Evolutionary conservation across 1,140 invertebrate genomes (phyloP), one percentile per base, ranked within the genome.

Genomic region (Penaeus chinensis): DNA sequence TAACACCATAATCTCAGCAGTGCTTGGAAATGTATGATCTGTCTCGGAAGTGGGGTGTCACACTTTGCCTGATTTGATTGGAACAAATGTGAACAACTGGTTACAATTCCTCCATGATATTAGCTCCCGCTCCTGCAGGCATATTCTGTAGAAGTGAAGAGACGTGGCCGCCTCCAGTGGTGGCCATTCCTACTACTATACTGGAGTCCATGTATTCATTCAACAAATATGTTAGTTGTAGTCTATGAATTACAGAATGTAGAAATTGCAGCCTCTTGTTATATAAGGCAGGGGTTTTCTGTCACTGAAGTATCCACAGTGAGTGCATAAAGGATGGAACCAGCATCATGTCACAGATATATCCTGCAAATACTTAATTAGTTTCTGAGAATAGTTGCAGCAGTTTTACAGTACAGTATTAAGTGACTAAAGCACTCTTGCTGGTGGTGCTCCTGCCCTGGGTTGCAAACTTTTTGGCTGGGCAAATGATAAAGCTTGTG

Each of bases 401-500:
- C 81, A 82, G 27, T 27, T 42, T 66, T 82, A 82, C 80, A 82
- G 60, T 63, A 82, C 80, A 82, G 80, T 82, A 82, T 82, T 82
- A 82, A 82, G 54, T 65, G 22, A 83, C 66, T 20, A 63, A 71
- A 82, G 78, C 63, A 65, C 63, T 71, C 19, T 27, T 61, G 60
- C 63, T 37, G 37, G 74, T 77, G 71, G 84, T 85, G 84, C 71
- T 78, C 76, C 37, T 78, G 61, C 71, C 84, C 60, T 77, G 83
- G 84, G 74, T 77, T 77, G 32, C 81, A 82, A 65, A 82, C 81
- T 78, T 85, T 54, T 63, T 65, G 77, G 69, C 54, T 69, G 76
- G 62, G 42, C 77, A 66, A n/a, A 66, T 85, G 84, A 85, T 85
- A 63, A 85, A 80, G 84, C 62, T 62, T 85, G 76, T 79, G 77